Evolutionary conservation across 2,113 vertebrate genomes (phyloP).

Genomic region (Cacatua alba): DNA sequence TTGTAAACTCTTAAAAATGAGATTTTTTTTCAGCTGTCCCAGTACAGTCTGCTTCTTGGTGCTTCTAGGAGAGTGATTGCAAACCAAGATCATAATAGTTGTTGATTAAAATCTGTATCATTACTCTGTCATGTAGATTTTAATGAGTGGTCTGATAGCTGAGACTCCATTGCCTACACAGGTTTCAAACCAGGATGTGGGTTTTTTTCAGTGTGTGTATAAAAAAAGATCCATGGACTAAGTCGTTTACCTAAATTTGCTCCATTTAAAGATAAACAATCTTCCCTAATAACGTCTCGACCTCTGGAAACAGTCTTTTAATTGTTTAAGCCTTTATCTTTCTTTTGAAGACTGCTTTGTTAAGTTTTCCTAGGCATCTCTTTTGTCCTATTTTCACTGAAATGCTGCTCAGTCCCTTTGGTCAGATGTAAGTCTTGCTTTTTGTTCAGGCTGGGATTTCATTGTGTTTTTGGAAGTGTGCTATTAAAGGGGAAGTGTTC

Average conservation of each 20-base stretch:
- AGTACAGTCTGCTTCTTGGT: not conserved
- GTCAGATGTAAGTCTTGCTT: not conserved
- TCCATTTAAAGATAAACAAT: not conserved
- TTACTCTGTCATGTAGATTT: accelerated
- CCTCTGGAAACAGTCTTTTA: not conserved
- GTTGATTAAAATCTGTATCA: not conserved
- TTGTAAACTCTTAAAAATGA: not conserved
- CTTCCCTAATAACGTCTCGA: not conserved
- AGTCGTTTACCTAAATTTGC: not conserved
- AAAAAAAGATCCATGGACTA: not conserved
- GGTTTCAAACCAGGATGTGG: not conserved
- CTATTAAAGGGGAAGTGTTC: not conserved
- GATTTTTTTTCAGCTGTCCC: not conserved
- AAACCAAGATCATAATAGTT: not conserved
- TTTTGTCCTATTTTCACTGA: not conserved
- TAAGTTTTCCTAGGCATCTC: not conserved
- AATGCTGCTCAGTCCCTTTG: not conserved
- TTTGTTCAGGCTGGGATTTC: not conserved
- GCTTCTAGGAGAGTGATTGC: not conserved
- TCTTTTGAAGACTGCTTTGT: not conserved
- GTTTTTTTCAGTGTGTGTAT: accelerated
- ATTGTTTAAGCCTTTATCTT: not conserved
- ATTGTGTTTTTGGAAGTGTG: not conserved
- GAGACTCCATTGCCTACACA: not conserved
- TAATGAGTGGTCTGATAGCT: not conserved